Base-by-base conservation (phyloP, 37 sponge, comb jelly and placozoan genomes). In the Eunapius fragilis region DNA sequence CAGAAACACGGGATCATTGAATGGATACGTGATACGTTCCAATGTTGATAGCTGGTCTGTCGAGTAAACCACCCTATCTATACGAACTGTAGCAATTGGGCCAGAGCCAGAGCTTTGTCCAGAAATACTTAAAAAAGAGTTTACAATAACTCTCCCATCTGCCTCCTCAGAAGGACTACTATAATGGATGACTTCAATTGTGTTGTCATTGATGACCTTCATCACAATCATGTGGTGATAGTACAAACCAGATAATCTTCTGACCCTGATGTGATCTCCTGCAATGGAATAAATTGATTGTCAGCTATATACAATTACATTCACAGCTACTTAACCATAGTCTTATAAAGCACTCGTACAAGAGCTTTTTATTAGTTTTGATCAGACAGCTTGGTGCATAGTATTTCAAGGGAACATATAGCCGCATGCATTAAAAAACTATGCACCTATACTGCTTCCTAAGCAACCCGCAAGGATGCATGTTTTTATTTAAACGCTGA, bases 141-240 rank as follows among this genome's bases (percentile, higher is more conserved):
- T 32, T 58, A 25, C 22, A n/a, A 68, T 67, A 48, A 32, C 38
- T 48, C 0, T 73, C n/a, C 0, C 75, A 17, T 33, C 76, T 0
- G 58, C 33, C 26, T 3, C 32, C 9, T 41, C 68, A n/a, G 41
- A 74, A 2, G 27, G 45, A 5, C 83, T 74, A 41, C 67, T 74
- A 68, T 84, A 84, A 28, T 84, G 84, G 0, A 84, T 75, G 28
- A 84, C 84, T 22, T 14, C 27, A 3, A 84, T 31, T 0, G 22
- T 48, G 5, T 11, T 30, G 24, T 41, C 67, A 27, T 47, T 34
- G 3, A 74, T 49, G 4, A 84, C 84, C 17, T 48, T 68, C 17
- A 48, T 58, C 22, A 84, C 84, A 38, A 84, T 34, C 84, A 84
- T 84, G 75, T 84, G 84, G 25, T 84, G 84, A 58, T 84, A 58